Conservation (phyloP, 2,113 vertebrate species). For the Himantopus leucocephalus region DNA sequence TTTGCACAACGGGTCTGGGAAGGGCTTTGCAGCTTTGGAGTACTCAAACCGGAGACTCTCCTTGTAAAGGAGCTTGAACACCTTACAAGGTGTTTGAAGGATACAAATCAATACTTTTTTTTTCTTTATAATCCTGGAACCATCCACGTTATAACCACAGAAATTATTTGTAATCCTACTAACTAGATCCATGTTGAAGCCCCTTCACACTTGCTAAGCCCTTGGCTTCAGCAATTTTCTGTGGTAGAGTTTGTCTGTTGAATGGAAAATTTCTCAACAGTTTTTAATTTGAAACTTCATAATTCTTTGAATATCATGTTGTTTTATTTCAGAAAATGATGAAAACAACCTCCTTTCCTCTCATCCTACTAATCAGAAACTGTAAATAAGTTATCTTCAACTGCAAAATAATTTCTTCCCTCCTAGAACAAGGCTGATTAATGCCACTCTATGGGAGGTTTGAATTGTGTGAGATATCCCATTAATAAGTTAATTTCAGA, state of each 20-base stretch:
- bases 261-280: not conserved
- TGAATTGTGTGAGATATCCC: not conserved
- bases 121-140: not conserved
- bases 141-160: not conserved
- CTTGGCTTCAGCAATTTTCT: not conserved
- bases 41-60: not conserved
- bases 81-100: not conserved
- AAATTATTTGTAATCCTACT: not conserved
- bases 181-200: not conserved
- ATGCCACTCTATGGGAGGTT: not conserved
- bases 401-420: not conserved
- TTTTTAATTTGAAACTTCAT: not conserved
- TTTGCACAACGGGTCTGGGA: not conserved
- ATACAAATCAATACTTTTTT: not conserved
- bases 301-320: not conserved
- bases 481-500: not conserved
- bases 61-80: not conserved
- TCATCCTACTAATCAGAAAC: not conserved
- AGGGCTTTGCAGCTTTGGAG: not conserved
- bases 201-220: not conserved
- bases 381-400: slow-evolving; percentile 23
- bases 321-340: not conserved
- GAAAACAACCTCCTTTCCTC: not conserved
- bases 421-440: not conserved
- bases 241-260: not conserved